These are phyloP conservation scores for Tokudaia tokunoshimensis DNA, from an alignment of 2,797 vertebrate genomes.

Conservation along the genomic window DNA sequence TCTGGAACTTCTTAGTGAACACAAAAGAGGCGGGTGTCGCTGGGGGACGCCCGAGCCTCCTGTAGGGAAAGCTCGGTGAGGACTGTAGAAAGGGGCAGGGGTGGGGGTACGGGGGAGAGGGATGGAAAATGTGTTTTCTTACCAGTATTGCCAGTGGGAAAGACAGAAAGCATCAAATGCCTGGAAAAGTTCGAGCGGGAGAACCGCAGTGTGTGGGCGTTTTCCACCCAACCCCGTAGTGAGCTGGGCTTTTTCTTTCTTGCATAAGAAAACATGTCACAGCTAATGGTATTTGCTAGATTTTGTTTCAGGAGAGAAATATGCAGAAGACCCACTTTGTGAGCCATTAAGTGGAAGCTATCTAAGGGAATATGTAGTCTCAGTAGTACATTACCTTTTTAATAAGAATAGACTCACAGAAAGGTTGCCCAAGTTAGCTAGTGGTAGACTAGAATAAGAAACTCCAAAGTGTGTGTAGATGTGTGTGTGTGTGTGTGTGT, in stretches of 20 bases:
- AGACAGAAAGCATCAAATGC: not conserved
- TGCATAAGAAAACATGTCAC: not conserved
- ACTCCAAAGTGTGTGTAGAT: not conserved
- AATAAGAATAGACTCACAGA: constrained; percentile 16
- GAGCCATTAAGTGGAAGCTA: constrained; percentile 64
- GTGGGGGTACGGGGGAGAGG: not conserved
- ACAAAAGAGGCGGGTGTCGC: not conserved
- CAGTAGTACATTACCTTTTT: constrained; percentile 25
- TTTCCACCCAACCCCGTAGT: not conserved
- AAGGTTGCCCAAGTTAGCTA: not conserved
- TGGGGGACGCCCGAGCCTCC: not conserved
- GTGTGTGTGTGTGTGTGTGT: not conserved
- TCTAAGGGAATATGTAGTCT: constrained; percentile 31
- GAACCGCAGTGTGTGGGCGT: constrained; percentile 20
- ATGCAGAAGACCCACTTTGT: constrained; percentile 55
- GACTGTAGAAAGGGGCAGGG: not conserved
- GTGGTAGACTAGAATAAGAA: not conserved
- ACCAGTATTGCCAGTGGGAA: not conserved
- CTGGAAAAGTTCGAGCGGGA: not conserved
- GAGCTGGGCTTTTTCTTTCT: not conserved
- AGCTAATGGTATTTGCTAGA: constrained; percentile 73
- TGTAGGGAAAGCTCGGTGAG: constrained; percentile 13
- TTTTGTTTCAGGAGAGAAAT: constrained; percentile 75
- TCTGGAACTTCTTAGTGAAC: constrained; percentile 34
- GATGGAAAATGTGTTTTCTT: constrained; percentile 12